Evolutionary conservation across 1,140 invertebrate species (phyloP), one percentile per base, ranked within the genome.

Genomic region (Euglossa dilemma): DNA sequence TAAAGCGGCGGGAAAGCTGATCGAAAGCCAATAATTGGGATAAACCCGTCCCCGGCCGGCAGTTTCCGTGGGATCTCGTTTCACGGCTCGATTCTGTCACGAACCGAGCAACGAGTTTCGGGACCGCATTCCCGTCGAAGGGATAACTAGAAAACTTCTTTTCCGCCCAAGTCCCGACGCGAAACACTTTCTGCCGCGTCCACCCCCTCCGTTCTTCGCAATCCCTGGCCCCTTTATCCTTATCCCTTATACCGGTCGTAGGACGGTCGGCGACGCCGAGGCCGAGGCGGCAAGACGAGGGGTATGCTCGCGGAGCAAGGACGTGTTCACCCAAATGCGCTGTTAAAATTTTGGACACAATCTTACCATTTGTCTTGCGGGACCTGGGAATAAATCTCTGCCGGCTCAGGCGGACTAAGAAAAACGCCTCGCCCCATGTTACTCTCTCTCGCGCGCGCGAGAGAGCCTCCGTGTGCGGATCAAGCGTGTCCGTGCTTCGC

Each of bases 301-400:
- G 88, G 54, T 90, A 91, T 93, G 89, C 90, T 89, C 91, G 88
- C 85, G 87, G 83, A 78, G 84, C 85, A 87, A 85, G 90, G 91
- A 93, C 91, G 92, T 92, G 92, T 93, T 93, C 92, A 91, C 90
- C 93, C 91, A 94, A 94, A 95, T 95, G 93, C 91, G 94, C 93
- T 94, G 93, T 94, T 95, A 95, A 94, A 94, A 94, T 95, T 94
- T 95, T 94, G 92, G 94, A 94, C 94, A 93, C 94, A 94, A 94
- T 94, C 94, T 94, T 89, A 89, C 93, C 93, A 93, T 95, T 95
- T 94, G 93, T 95, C 94, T 95, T 94, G 91, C 89, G 87, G 87
- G 93, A 91, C 92, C 91, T 79, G 91, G 90, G 92, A 93, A 94
- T 95, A 95, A 95, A 95, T 95, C 94, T 94, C 90, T 81, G 83